These are phyloP conservation scores for Melanostoma mellinum DNA, from an alignment of 2,888 invertebrate genomes.

Conservation along the genomic window DNA sequence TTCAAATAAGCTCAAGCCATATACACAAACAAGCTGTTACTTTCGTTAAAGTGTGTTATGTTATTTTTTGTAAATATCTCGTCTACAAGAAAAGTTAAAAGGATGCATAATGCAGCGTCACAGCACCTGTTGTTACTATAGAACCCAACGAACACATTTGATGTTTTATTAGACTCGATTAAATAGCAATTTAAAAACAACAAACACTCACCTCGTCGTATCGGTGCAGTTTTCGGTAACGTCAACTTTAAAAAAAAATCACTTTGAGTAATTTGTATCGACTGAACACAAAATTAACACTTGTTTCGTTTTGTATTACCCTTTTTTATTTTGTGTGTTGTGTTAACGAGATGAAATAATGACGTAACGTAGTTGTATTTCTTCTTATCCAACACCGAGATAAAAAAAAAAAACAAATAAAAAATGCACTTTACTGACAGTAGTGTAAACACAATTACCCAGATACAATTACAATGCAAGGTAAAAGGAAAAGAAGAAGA, in stretches of 20 bases:
- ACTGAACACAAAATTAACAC: conserved; percentile 21
- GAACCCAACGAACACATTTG: conserved; percentile 13
- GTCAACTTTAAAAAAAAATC: conserved; percentile 9
- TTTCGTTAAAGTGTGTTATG: conserved; percentile 36
- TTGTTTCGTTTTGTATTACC: background rate
- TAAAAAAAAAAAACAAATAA: background rate
- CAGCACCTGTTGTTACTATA: conserved; percentile 56
- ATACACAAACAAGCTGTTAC: background rate
- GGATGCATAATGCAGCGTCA: conserved; percentile 27
- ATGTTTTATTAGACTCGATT: too few species aligned
- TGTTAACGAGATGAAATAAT: conserved; percentile 28
- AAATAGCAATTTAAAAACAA: background rate
- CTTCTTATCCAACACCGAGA: conserved; percentile 25
- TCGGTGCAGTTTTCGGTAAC: too few species aligned
- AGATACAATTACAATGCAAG: conserved; percentile 66
- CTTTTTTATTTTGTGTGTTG: conserved; percentile 10
- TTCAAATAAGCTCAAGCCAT: too few species aligned
- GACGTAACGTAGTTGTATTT: conserved; percentile 55
- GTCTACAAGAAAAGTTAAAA: conserved; percentile 46
- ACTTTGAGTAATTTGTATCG: background rate
- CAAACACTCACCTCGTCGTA: background rate
- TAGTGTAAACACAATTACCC: conserved; percentile 62
- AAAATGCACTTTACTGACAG: conserved; percentile 57
- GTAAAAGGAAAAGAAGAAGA: conserved; percentile 50
- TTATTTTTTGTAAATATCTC: conserved; percentile 41